A percentile compares a stretch with the other conserved stretches of the same genome.
phyloP scores from a whole-genome alignment of 2,113 vertebrate genomes.

The Coracopsis vasa region DNA sequence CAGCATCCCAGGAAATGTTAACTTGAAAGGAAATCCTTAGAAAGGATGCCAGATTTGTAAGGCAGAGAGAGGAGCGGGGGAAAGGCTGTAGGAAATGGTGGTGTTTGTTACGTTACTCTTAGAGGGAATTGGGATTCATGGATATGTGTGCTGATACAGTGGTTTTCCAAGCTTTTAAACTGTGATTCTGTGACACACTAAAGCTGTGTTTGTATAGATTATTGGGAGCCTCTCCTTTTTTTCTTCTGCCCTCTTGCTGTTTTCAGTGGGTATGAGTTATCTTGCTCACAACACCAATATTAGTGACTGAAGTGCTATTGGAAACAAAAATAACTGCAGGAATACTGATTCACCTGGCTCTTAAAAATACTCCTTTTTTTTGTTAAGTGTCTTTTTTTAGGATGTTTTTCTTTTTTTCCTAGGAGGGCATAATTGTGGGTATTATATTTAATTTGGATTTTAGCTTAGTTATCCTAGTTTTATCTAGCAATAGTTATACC shows the following conservation, averaged over 20 bases:
- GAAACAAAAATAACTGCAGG: neutral
- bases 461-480: neutral
- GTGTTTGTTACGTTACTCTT: neutral
- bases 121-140: neutral
- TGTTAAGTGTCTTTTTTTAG: neutral
- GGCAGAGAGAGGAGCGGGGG: neutral
- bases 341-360: neutral
- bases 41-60: neutral
- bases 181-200: neutral
- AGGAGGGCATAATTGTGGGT: neutral
- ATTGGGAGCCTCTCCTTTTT: neutral
- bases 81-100: neutral
- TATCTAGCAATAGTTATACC: neutral
- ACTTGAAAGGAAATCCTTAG: neutral
- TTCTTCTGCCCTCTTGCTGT: neutral
- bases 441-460: neutral
- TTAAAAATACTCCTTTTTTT: neutral
- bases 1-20: neutral
- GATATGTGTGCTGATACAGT: neutral
- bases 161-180: neutral
- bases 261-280: neutral
- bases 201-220: neutral
- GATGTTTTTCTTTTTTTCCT: neutral
- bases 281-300: neutral
- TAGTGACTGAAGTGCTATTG: neutral